Conservation (phyloP, 2,113 vertebrate genomes). For the Actenoides lindsayi region DNA sequence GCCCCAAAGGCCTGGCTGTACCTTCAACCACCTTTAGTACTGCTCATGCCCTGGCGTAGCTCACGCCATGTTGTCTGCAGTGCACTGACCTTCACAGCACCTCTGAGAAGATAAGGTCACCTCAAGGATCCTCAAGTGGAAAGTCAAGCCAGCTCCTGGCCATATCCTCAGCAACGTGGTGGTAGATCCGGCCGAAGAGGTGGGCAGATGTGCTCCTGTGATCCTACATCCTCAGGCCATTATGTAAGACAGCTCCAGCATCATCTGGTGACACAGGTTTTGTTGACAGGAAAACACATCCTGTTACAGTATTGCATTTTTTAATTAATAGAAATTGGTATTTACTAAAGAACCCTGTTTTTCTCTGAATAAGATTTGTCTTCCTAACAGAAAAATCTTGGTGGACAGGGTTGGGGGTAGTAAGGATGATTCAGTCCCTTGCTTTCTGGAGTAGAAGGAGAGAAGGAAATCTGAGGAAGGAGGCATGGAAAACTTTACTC, state of each 20-base stretch:
- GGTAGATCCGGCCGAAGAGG: background rate
- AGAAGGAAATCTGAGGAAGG: background rate
- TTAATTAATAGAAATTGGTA: background rate
- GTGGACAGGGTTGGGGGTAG: background rate
- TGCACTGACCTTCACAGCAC: background rate
- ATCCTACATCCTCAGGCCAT: background rate
- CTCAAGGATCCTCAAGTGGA: background rate
- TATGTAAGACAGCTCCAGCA: background rate
- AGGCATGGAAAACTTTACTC: background rate
- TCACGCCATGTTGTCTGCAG: background rate
- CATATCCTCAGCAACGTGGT: accelerated
- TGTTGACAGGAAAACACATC: background rate
- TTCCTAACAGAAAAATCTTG: background rate
- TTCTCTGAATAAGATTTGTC: background rate
- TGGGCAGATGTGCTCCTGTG: background rate
- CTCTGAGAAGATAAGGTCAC: background rate
- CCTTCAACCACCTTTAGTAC: background rate
- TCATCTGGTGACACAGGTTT: background rate
- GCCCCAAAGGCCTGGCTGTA: background rate
- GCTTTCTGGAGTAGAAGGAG: background rate
- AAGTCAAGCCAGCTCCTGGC: background rate
- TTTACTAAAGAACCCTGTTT: background rate
- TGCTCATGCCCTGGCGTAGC: background rate
- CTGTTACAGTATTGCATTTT: background rate
- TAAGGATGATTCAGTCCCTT: background rate